Evolutionary conservation across 1,140 invertebrate genomes (phyloP), one percentile per base, ranked within the genome.

Genomic region (Fopius arisanus): DNA sequence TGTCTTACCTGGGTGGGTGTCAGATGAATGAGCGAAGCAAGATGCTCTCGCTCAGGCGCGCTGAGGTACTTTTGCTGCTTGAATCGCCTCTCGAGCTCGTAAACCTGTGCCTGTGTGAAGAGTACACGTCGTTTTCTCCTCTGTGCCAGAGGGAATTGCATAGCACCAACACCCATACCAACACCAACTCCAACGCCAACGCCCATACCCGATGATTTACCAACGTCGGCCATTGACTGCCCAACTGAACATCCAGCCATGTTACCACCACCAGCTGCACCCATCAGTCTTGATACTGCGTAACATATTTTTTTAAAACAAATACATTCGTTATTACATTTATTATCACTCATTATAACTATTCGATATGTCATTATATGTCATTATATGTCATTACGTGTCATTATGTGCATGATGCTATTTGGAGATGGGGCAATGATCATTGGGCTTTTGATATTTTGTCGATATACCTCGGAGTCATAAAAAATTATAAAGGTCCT

Each of bases 61-160:
- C 96, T 98, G 72, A 99, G 92, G 89, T 99, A 99, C 93, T 97
- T 94, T 87, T 94, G 94, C 88, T 95, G 94, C 84, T 98, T 98
- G 89, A 99, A 99, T 82, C 97, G 90, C 84, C 97, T 92, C 88
- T 99, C 98, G 83, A 99, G 88, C 89, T 99, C 97, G 90, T 97
- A 98, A 40, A 99, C 97, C 91, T 99, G 98, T 67, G 96, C 95
- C 89, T 99, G 98, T 33, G 97, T 98, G 89, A 99, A 99, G 48
- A 99, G 92, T 71, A 99, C 97, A 79, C 98, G 91, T 78, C 98
- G 91, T 88, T 99, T 99, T 79, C 98, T 90, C 77, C 96, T 89
- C 88, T 96, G 95, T 12, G 95, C 93, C 75, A 97, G 90, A 28
- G 96, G 96, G 87, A 97, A 97, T 87, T 97, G 96, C 92, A 97